Percentiles rank a stretch among this genome's conserved stretches.
phyloP scores from a whole-genome alignment of 2,888 invertebrate species.

The Halictus quadricinctus region DNA sequence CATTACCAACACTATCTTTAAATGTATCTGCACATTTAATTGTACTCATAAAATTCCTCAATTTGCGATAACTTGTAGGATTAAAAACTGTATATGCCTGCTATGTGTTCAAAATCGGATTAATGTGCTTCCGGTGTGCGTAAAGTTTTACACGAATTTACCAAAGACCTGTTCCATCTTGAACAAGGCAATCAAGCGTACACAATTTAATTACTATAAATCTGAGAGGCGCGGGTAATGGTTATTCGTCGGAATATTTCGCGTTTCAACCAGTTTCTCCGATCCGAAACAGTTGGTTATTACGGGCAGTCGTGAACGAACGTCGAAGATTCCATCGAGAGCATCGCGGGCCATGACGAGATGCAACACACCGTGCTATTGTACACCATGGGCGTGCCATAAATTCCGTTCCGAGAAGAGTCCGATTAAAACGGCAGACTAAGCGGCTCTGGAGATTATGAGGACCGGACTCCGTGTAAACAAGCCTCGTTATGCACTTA shows the following conservation, averaged over 20 bases:
- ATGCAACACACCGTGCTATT: slow-evolving; percentile 42
- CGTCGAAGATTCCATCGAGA: slow-evolving; percentile 30
- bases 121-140: too few relatives aligned
- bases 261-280: too few relatives aligned
- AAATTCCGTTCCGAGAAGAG: slow-evolving; percentile 65
- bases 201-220: not conserved
- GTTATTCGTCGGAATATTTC: not conserved
- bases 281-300: not conserved
- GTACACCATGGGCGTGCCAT: slow-evolving; percentile 50
- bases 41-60: too few relatives aligned
- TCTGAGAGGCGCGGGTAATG: too few relatives aligned
- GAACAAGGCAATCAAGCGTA: not conserved
- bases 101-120: too few relatives aligned
- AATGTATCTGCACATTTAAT: too few relatives aligned
- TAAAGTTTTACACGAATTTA: not conserved
- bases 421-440: slow-evolving; percentile 74
- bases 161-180: not conserved
- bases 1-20: too few relatives aligned
- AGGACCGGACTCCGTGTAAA: slow-evolving; percentile 69
- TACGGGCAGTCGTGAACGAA: not conserved
- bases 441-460: slow-evolving; percentile 73
- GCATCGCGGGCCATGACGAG: slow-evolving; percentile 1
- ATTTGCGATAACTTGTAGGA: too few relatives aligned
- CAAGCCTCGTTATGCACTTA: slow-evolving; percentile 72
- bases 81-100: too few relatives aligned